These are phyloP conservation scores for Napeogenes sylphis DNA, from an alignment of 2,888 invertebrate genomes.

Conservation along the genomic window DNA sequence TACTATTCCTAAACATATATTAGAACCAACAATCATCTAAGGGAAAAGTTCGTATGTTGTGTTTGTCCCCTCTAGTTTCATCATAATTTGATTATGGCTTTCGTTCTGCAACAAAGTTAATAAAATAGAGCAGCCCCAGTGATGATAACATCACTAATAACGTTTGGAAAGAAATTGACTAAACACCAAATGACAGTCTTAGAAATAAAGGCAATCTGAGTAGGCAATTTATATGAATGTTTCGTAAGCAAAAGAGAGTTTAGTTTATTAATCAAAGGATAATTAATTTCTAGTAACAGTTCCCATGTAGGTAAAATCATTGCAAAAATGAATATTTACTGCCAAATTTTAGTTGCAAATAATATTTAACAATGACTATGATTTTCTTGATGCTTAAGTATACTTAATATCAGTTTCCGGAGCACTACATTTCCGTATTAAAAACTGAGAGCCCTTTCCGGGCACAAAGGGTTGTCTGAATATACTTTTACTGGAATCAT, in stretches of 20 bases:
- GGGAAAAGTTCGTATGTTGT: slow-evolving; percentile 20
- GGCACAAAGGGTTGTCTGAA: slow-evolving; percentile 26
- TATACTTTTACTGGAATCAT: slow-evolving; percentile 26
- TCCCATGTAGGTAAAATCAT: no score
- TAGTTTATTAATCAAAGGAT: no score
- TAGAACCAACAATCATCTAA: slow-evolving; percentile 23
- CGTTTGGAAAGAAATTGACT: not conserved
- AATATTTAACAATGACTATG: slow-evolving; percentile 4
- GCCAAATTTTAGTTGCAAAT: not conserved
- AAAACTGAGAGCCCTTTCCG: slow-evolving; percentile 22
- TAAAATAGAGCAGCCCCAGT: slow-evolving; percentile 27
- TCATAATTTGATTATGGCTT: slow-evolving; percentile 35
- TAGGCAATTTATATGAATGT: no score
- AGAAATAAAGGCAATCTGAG: no score
- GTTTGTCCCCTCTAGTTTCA: slow-evolving; percentile 31
- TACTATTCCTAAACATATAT: not conserved
- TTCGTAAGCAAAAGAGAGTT: no score
- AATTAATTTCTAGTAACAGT: no score
- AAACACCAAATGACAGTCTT: no score
- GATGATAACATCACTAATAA: slow-evolving; percentile 12
- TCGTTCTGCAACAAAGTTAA: slow-evolving; percentile 28
- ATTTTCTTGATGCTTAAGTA: slow-evolving; percentile 5
- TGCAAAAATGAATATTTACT: no score
- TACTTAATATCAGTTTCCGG: slow-evolving; percentile 13
- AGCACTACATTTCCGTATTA: slow-evolving; percentile 24